phyloP scores from a whole-genome alignment of 2,888 invertebrate species.

The Limnephilus lunatus region DNA sequence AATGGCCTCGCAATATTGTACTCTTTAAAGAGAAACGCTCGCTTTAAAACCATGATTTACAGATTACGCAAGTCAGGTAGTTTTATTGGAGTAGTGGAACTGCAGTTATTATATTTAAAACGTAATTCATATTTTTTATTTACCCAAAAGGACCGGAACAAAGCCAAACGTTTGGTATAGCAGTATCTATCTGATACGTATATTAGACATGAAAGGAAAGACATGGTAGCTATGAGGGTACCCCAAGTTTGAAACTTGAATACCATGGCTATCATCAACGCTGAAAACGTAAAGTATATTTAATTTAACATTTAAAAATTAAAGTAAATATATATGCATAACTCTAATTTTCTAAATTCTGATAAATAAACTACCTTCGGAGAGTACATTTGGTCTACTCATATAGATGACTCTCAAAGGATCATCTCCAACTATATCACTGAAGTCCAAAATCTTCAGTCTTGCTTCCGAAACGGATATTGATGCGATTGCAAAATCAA shows the following conservation, averaged over 20 bases:
- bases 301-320: neutral
- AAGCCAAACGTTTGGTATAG: neutral
- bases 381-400: constrained; percentile 44
- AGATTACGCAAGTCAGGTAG: neutral
- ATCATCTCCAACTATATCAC: constrained; percentile 53
- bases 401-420: constrained; percentile 59
- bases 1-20: no score
- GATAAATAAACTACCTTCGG: constrained; percentile 41
- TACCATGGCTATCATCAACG: constrained; percentile 41
- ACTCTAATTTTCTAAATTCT: neutral
- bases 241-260: constrained; percentile 46
- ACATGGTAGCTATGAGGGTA: neutral
- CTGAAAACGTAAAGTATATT: constrained; percentile 27
- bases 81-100: neutral
- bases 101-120: neutral
- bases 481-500: constrained; percentile 62
- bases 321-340: neutral
- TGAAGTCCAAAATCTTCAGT: constrained; percentile 51
- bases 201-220: constrained; percentile 2
- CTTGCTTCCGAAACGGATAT: constrained; percentile 58
- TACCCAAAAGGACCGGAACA: neutral
- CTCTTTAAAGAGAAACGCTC: no score
- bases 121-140: neutral
- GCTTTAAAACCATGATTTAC: neutral
- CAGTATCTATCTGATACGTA: constrained; percentile 28